Evolutionary conservation across 37 sponge, comb jelly and placozoan species (phyloP).

Genomic region (Axinella damicornis): DNA sequence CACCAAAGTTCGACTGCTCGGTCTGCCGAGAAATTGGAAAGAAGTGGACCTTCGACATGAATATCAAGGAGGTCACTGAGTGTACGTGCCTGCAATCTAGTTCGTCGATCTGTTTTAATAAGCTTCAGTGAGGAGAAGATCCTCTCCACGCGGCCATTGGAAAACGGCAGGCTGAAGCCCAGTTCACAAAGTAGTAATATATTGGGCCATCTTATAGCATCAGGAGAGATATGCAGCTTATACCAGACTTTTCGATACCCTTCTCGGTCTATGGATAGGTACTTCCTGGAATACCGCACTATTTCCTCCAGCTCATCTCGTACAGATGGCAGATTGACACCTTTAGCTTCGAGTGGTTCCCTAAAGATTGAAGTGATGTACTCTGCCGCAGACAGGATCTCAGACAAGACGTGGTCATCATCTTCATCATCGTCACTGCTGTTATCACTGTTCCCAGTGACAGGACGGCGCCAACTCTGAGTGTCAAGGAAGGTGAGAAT

Average conservation of each 20-base stretch:
- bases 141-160: conserved; percentile 53
- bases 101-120: conserved; percentile 51
- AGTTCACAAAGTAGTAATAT: conserved; percentile 33
- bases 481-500: conserved; percentile 43
- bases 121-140: conserved; percentile 60
- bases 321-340: conserved; percentile 26
- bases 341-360: conserved; percentile 46
- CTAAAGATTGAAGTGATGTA: not conserved
- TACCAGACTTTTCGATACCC: conserved; percentile 50
- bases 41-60: conserved; percentile 50
- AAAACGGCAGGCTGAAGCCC: conserved; percentile 56
- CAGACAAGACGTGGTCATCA: not conserved
- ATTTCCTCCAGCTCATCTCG: conserved; percentile 64
- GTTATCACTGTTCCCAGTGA: not conserved
- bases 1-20: conserved; percentile 54
- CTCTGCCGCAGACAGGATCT: not conserved
- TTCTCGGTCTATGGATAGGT: conserved; percentile 24
- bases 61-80: conserved; percentile 53
- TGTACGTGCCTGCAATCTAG: conserved; percentile 18
- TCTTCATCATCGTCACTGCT: not conserved
- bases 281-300: conserved; percentile 42
- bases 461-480: not conserved
- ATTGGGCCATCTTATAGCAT: conserved; percentile 24
- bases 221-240: conserved; percentile 24
- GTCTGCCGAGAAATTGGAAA: conserved; percentile 32